phyloP scores from a whole-genome alignment of 1,140 invertebrate species.

The Drosophila biarmipes region DNA sequence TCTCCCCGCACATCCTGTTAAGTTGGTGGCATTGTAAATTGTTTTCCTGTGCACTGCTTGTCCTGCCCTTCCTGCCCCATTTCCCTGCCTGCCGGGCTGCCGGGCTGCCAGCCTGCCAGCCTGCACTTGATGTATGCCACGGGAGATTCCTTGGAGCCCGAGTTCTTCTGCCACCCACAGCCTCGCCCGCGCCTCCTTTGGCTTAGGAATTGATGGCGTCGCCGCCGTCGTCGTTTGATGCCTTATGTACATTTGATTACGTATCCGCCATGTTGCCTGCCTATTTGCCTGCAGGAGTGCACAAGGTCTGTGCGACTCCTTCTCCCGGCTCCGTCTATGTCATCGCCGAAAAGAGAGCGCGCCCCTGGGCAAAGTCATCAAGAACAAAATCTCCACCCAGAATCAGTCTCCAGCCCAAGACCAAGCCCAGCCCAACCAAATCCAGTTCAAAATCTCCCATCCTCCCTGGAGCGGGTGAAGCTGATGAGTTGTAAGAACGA shows the following conservation, averaged over 20 bases:
- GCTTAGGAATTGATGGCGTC: conserved; percentile 62
- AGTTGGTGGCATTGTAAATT: conserved; percentile 78
- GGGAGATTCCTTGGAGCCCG: conserved; percentile 22
- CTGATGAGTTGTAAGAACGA: conserved; percentile 4
- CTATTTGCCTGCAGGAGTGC: conserved; percentile 59
- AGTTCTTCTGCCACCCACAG: conserved; percentile 3
- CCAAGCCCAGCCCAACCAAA: conserved; percentile 18
- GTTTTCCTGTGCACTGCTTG: conserved; percentile 69
- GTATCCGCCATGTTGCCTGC: conserved; percentile 64
- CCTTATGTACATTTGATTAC: conserved; percentile 71
- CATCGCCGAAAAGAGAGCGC: conserved; percentile 55
- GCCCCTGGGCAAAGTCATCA: conserved; percentile 60
- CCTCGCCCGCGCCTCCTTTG: conserved; percentile 39
- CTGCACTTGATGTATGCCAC: conserved; percentile 58
- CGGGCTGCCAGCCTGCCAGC: conserved; percentile 19
- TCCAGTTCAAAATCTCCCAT: conserved; percentile 2
- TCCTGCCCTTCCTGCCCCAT: conserved; percentile 48
- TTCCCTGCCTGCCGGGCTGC: conserved; percentile 35
- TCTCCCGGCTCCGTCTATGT: conserved; percentile 16
- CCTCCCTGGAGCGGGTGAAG: not conserved
- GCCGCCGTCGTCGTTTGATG: conserved; percentile 57
- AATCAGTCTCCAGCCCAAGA: not conserved
- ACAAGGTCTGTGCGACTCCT: conserved; percentile 12
- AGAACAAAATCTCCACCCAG: conserved; percentile 31
- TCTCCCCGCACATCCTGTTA: conserved; percentile 28